Conservation (phyloP, 2,797 vertebrate genomes). For the Cyprinella venusta region DNA sequence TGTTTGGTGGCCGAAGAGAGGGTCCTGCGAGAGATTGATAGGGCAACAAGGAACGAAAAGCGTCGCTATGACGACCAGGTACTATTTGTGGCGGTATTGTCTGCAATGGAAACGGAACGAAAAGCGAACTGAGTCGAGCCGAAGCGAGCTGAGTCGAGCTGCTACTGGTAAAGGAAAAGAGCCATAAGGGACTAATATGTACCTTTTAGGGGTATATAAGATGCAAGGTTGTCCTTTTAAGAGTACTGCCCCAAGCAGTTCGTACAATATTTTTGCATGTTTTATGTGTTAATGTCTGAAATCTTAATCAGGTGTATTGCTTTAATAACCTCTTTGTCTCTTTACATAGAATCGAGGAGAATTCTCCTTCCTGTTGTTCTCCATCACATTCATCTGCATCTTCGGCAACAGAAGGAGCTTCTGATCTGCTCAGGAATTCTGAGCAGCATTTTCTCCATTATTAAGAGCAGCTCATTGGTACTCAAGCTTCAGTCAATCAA, state of each 20-base stretch:
- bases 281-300: not conserved
- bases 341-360: slow-evolving; percentile 89
- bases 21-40: too few relatives aligned
- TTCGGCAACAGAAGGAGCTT: slow-evolving; percentile 98
- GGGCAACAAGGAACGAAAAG: too few relatives aligned
- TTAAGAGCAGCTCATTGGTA: slow-evolving; percentile 96
- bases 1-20: too few relatives aligned
- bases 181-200: not conserved
- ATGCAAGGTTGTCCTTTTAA: not conserved
- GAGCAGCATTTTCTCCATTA: slow-evolving; percentile 97
- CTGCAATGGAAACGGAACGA: too few relatives aligned
- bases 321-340: not conserved
- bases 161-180: too few relatives aligned
- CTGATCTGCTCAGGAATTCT: slow-evolving; percentile 98
- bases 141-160: too few relatives aligned
- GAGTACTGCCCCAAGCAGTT: not conserved
- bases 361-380: slow-evolving; percentile 96
- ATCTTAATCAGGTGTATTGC: not conserved
- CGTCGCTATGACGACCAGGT: too few relatives aligned
- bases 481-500: slow-evolving; percentile 53
- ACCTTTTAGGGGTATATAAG: not conserved
- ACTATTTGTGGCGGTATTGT: too few relatives aligned
- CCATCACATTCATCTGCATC: slow-evolving; percentile 97
- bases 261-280: too few relatives aligned
- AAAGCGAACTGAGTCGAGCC: too few relatives aligned